These are phyloP conservation scores for Aproaerema taeniolella DNA, from an alignment of 2,888 invertebrate species.

Conservation along the genomic window DNA sequence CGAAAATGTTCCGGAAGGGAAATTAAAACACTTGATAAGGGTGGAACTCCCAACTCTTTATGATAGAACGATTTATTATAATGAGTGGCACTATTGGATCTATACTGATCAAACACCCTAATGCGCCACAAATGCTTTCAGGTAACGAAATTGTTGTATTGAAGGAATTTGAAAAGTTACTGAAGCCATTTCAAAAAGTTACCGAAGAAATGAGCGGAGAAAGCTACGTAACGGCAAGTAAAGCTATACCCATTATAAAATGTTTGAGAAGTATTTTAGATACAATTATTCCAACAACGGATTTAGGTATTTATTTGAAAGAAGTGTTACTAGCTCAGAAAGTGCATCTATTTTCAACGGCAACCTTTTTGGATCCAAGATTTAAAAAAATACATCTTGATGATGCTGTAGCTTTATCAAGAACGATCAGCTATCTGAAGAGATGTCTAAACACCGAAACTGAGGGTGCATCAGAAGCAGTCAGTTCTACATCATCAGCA, in stretches of 20 bases:
- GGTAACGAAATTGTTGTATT: constrained; percentile 27
- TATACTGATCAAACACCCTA: constrained; percentile 25
- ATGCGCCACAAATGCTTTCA: constrained; percentile 30
- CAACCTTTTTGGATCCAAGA: constrained; percentile 29
- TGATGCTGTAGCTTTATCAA: constrained; percentile 19
- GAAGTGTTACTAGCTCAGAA: no score
- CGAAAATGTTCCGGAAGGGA: constrained; percentile 26
- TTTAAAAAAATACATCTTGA: constrained; percentile 32
- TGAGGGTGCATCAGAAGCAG: constrained; percentile 24
- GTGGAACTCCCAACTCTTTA: constrained; percentile 29
- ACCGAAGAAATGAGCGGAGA: constrained; percentile 31
- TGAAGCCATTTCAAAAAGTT: constrained; percentile 29
- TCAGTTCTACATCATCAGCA: constrained; percentile 23
- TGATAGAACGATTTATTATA: constrained; percentile 21
- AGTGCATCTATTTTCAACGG: constrained; percentile 21
- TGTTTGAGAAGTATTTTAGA: constrained; percentile 24
- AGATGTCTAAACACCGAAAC: constrained; percentile 14
- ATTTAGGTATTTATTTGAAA: no score
- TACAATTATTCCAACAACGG: constrained; percentile 20
- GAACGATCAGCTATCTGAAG: constrained; percentile 21
- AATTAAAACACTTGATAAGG: constrained; percentile 26
- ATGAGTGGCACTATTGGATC: constrained; percentile 22
- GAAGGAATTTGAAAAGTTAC: constrained; percentile 26
- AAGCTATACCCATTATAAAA: constrained; percentile 30
- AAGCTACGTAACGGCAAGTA: constrained; percentile 30